These are phyloP conservation scores for Acrossocheilus fasciatus DNA, from an alignment of 2,797 vertebrate genomes.

Conservation along the genomic window DNA sequence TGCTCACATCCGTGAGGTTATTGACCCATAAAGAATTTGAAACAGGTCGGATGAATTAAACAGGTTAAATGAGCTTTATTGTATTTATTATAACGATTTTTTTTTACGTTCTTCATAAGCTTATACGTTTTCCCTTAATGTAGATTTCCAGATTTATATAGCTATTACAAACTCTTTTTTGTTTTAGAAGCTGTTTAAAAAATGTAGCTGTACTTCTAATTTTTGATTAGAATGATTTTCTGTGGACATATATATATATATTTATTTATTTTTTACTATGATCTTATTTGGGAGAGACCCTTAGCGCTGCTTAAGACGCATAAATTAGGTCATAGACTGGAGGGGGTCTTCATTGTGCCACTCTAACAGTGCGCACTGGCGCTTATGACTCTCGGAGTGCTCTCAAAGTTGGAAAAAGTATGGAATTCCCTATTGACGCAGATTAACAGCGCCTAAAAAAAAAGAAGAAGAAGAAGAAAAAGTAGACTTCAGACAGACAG, in stretches of 20 bases:
- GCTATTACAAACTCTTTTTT: neutral
- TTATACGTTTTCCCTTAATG: neutral
- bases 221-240: slow-evolving; percentile 52
- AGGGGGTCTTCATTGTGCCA: slow-evolving; percentile 80
- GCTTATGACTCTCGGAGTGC: slow-evolving; percentile 82
- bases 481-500: slow-evolving; percentile 40
- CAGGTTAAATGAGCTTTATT: neutral
- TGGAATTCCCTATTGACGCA: slow-evolving; percentile 82
- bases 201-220: slow-evolving; percentile 55
- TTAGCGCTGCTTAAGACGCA: slow-evolving; percentile 83
- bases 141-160: neutral
- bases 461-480: slow-evolving; percentile 15
- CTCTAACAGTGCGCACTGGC: slow-evolving; percentile 80
- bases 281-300: slow-evolving; percentile 82
- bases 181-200: neutral
- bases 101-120: neutral
- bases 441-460: slow-evolving; percentile 70
- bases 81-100: neutral
- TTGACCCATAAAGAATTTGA: neutral
- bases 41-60: neutral
- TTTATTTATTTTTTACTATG: slow-evolving; percentile 70
- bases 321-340: slow-evolving; percentile 84
- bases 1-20: neutral
- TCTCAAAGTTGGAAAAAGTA: slow-evolving; percentile 85
- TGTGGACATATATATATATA: slow-evolving; percentile 58